A percentile compares a stretch with the other conserved stretches of the same genome.
phyloP scores from a whole-genome alignment of 2,797 vertebrate genomes.

The Mus caroli region DNA sequence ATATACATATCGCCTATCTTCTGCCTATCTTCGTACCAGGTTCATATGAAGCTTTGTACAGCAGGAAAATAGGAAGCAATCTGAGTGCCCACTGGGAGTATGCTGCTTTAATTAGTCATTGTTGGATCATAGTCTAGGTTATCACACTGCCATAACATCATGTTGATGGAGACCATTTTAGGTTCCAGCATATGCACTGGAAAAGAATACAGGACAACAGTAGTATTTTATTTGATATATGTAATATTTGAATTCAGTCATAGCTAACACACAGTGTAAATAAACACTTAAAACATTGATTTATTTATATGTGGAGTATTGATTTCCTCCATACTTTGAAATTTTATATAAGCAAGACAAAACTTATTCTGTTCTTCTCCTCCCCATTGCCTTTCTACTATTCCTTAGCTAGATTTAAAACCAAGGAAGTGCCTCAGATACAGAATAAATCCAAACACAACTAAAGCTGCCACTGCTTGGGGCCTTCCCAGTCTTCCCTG shows the following conservation, averaged over 20 bases:
- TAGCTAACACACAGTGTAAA: neutral
- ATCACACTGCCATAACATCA: neutral
- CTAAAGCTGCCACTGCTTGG: neutral
- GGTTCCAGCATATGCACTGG: neutral
- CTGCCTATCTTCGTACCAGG: neutral
- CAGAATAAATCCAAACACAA: neutral
- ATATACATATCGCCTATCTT: neutral
- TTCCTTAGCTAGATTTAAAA: neutral
- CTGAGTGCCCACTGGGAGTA: neutral
- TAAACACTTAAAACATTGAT: neutral
- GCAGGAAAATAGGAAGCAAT: neutral
- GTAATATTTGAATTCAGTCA: neutral
- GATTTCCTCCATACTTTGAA: neutral
- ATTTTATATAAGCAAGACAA: neutral
- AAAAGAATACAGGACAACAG: neutral
- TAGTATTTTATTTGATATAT: neutral
- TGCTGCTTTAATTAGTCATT: neutral
- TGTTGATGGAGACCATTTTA: neutral
- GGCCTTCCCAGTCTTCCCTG: neutral
- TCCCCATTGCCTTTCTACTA: fast-evolving
- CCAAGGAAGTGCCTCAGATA: neutral
- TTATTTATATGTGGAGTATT: neutral
- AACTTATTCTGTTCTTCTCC: neutral
- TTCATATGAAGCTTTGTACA: fast-evolving
- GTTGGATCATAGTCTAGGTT: neutral